Conservation (phyloP, 2,888 invertebrate genomes). For the Trichacis sp. region DNA sequence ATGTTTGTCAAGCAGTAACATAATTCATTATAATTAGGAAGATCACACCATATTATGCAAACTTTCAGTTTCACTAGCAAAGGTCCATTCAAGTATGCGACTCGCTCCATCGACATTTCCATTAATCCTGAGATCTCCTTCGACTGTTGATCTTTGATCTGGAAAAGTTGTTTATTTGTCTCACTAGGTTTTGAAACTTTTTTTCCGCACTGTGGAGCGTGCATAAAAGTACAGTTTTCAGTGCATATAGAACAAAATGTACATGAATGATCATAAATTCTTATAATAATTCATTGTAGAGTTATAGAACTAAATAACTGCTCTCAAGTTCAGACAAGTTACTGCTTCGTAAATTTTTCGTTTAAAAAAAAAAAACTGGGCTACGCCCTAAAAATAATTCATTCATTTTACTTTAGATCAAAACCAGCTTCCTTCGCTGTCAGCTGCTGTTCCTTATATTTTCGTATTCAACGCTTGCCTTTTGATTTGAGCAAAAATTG, state of each 20-base stretch:
- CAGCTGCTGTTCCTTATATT: no score
- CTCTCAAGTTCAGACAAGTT: constrained; percentile 57
- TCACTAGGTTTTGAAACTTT: no score
- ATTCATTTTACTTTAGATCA: constrained; percentile 75
- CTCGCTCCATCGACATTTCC: constrained; percentile 84
- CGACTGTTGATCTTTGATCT: constrained; percentile 75
- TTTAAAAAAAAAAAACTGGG: no score
- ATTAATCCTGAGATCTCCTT: constrained; percentile 75
- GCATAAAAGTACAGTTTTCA: no score
- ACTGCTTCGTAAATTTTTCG: constrained; percentile 50
- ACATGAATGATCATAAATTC: constrained; percentile 80
- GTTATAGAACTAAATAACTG: constrained; percentile 84
- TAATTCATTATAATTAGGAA: constrained; percentile 60
- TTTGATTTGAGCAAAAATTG: no score
- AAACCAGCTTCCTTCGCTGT: no score
- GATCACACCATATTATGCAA: constrained; percentile 85
- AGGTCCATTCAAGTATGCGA: constrained; percentile 80
- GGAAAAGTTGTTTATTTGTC: no score
- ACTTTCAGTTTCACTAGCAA: constrained; percentile 88
- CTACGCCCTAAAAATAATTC: constrained; percentile 65
- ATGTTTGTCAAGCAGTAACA: no score
- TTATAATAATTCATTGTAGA: constrained; percentile 97
- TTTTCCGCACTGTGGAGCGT: no score
- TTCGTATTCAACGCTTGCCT: no score
- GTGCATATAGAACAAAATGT: no score